Evolutionary conservation across 1,140 invertebrate genomes (phyloP).

Genomic region (Drosophila bifasciata): DNA sequence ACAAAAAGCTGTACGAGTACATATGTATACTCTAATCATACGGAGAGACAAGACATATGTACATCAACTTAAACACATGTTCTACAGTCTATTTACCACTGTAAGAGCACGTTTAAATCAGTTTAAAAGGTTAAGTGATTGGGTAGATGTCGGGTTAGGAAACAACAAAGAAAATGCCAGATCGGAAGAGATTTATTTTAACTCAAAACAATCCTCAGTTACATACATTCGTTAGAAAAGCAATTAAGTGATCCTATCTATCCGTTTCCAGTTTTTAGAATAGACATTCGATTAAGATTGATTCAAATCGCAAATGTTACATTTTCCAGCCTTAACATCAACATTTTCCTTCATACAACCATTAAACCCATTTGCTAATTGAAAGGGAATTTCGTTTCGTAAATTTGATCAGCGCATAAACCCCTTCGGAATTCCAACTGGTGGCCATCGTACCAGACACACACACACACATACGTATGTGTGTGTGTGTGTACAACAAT

Average conservation of each 20-base stretch:
- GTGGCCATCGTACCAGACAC: slow-evolving; percentile 11
- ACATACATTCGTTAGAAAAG: no score
- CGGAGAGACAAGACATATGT: slow-evolving; percentile 2
- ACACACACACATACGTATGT: background rate
- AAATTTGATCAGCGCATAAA: slow-evolving; percentile 21
- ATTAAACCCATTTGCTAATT: slow-evolving; percentile 20
- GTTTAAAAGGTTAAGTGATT: no score
- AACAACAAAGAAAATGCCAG: no score
- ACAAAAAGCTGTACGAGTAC: slow-evolving; percentile 17
- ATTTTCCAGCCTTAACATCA: background rate
- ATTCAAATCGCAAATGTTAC: background rate
- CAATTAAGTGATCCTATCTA: no score
- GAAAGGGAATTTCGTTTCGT: slow-evolving; percentile 23
- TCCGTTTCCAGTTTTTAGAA: no score
- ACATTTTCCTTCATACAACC: background rate
- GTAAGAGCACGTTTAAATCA: background rate
- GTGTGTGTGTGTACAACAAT: slow-evolving; percentile 45
- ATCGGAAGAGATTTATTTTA: no score
- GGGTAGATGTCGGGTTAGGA: no score
- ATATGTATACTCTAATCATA: slow-evolving; percentile 21
- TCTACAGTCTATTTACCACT: slow-evolving; percentile 27
- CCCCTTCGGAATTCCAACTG: slow-evolving; percentile 25
- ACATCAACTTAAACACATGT: slow-evolving; percentile 32
- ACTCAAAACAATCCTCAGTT: no score
- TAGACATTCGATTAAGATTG: no score